phyloP scores from a whole-genome alignment of 2,113 vertebrate species.

The Dicaeum eximium region DNA sequence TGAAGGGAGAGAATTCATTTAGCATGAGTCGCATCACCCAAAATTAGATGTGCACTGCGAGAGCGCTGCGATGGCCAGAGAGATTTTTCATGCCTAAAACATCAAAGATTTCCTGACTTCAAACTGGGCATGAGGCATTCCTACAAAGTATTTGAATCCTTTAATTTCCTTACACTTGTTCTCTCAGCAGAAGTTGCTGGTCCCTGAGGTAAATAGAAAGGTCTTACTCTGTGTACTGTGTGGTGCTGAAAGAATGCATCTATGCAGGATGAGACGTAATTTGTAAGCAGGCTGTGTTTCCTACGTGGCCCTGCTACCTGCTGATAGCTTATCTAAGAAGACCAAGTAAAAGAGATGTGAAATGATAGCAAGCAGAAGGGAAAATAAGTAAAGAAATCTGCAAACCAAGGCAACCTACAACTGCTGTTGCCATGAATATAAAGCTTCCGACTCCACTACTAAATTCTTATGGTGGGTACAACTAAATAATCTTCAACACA shows the following conservation, averaged over 20 bases:
- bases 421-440: background rate
- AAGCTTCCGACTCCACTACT: background rate
- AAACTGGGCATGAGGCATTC: background rate
- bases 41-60: background rate
- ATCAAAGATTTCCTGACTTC: background rate
- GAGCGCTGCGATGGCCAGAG: fast-evolving
- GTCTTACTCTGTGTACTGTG: background rate
- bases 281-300: background rate
- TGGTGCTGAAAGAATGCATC: background rate
- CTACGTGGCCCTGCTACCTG: background rate
- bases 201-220: background rate
- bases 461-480: background rate
- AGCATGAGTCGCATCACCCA: fast-evolving
- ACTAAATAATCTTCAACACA: background rate
- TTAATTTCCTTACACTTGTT: background rate
- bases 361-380: background rate
- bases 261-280: background rate
- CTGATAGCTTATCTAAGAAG: slow-evolving; percentile 30
- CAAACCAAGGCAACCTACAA: background rate
- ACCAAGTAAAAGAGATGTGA: background rate
- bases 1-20: background rate
- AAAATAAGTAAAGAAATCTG: background rate
- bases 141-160: background rate
- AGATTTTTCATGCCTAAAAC: background rate
- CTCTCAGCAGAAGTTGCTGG: background rate